phyloP scores from a whole-genome alignment of 2,888 invertebrate genomes.

The Ectemnius cavifrons region DNA sequence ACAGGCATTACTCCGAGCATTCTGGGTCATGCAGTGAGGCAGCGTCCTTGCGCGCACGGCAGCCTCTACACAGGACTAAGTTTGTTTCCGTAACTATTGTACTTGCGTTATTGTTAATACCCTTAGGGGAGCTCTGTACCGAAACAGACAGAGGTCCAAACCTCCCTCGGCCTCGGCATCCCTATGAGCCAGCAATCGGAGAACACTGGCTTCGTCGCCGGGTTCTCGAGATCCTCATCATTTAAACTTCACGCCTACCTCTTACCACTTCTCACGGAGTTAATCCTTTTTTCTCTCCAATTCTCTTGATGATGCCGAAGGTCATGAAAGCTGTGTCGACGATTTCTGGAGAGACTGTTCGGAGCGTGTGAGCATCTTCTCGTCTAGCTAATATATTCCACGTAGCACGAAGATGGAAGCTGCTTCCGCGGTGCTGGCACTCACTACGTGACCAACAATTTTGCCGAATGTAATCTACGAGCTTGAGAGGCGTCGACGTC shows the following conservation, averaged over 20 bases:
- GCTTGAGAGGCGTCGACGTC: neutral
- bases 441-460: slow-evolving; percentile 29
- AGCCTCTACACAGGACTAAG: slow-evolving; percentile 21
- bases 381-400: slow-evolving; percentile 8
- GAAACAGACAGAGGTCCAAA: slow-evolving; percentile 17
- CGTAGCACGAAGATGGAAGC: neutral
- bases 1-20: slow-evolving; percentile 16
- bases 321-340: neutral
- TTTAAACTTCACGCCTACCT: slow-evolving; percentile 2
- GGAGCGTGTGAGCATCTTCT: neutral
- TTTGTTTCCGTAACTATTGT: slow-evolving; percentile 26
- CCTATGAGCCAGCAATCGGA: neutral
- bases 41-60: too few relatives aligned
- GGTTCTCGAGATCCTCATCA: neutral
- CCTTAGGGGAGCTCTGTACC: slow-evolving; percentile 18
- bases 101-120: slow-evolving; percentile 26
- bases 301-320: neutral
- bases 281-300: neutral
- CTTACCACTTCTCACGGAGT: too few relatives aligned
- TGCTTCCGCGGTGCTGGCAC: neutral
- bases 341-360: neutral
- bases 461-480: slow-evolving; percentile 23
- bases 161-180: slow-evolving; percentile 1
- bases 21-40: slow-evolving; percentile 23
- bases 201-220: neutral